These are phyloP conservation scores for Nanger granti DNA, from an alignment of 2,113 vertebrate species.

Conservation along the genomic window DNA sequence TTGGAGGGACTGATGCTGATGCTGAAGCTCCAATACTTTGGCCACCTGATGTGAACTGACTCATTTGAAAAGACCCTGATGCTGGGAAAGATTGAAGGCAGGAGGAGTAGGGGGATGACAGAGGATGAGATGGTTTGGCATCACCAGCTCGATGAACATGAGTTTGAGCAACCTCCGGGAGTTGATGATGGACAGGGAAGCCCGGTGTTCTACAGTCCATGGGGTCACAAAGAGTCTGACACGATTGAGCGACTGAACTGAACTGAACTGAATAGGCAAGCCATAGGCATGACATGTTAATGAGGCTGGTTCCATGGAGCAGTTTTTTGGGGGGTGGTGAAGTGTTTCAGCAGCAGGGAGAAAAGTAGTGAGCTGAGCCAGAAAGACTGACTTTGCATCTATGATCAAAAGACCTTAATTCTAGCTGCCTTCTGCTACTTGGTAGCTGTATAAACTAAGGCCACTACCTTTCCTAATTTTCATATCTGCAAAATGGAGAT, in stretches of 20 bases:
- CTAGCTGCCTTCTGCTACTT: background rate
- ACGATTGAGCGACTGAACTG: background rate
- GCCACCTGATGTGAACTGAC: background rate
- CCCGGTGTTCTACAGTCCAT: background rate
- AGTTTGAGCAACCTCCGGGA: background rate
- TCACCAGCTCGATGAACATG: background rate
- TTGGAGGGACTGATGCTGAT: background rate
- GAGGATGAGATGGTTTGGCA: background rate
- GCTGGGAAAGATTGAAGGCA: background rate
- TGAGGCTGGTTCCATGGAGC: background rate
- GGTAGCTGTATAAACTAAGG: background rate
- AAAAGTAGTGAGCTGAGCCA: background rate
- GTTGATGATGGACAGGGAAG: background rate
- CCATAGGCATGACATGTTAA: background rate
- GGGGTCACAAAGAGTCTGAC: background rate
- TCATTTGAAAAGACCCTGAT: background rate
- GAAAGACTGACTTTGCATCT: background rate
- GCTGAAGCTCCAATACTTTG: background rate
- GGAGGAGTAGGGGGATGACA: background rate
- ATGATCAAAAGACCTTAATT: background rate
- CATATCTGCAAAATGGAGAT: background rate
- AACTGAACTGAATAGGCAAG: background rate
- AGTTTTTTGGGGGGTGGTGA: background rate
- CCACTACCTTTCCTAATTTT: background rate
- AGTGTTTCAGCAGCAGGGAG: background rate